Evolutionary conservation across 2,113 vertebrate species (phyloP), one percentile per base, ranked within the genome.

Genomic region (Menura novaehollandiae): DNA sequence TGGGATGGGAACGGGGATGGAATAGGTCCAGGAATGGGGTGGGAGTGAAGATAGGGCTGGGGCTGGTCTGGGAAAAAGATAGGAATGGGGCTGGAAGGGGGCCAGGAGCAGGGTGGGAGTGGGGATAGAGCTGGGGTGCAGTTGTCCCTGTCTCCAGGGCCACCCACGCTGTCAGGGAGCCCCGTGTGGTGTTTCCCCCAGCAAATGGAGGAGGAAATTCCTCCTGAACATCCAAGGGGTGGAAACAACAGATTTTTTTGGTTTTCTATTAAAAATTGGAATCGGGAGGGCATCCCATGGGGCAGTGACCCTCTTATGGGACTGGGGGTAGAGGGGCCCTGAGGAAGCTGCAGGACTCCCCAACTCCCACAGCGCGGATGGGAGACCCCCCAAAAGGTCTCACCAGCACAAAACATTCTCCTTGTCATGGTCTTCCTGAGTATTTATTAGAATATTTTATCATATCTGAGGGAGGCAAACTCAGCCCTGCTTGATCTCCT

Each of bases 391-490:
- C 32, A n/a, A 20, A 47, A 81, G 59, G 76, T 62, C n/a, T 55
- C 4, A 0, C n/a, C 4, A 2, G 44, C 69, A 33, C 0, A 0
- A 56, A 79, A 24, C 7, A 1, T 51, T 11, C 63, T 88, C 41
- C 44, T 94, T 46, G 71, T 35, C 52, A 55, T 3, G 75, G 72
- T 72, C 75, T 93, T 62, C 51, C 78, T 11, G 9, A 90, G 90
- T 58, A 27, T 88, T 90, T 80, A 83, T 95, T 85, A 80, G 88
- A 90, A 80, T 93, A 85, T 95, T 97, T 85, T 88, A 94, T 90
- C 96, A 58, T 55, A 79, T 88, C 90, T 86, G 88, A 90, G 82
- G 91, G 92, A 94, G 94, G 63, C 53, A 62, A 83, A 62, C 67
- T 76, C 85, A 19, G 95, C 85, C 78, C 72, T 46, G 78, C 92